phyloP scores from a whole-genome alignment of 2,888 invertebrate genomes.

The Pandemis corylana region DNA sequence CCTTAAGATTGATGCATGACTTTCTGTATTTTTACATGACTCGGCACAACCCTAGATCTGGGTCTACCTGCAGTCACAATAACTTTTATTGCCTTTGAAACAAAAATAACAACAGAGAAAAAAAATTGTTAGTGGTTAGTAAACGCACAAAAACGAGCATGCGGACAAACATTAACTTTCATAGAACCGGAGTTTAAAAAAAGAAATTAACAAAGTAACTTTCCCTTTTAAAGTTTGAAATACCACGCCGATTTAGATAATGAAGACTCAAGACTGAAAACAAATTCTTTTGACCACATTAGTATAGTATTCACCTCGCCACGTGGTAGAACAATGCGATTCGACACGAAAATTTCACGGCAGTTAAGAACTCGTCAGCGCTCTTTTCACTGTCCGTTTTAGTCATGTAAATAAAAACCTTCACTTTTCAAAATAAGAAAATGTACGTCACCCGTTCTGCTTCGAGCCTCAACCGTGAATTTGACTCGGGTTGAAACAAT shows the following conservation, averaged over 20 bases:
- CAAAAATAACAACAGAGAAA: too few relatives aligned
- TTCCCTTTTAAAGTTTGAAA: neutral
- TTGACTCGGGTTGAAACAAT: slow-evolving; percentile 52
- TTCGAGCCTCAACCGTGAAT: slow-evolving; percentile 58
- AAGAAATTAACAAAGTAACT: neutral
- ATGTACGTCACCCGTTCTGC: slow-evolving; percentile 55
- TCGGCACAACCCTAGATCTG: too few relatives aligned
- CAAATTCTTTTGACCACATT: slow-evolving; percentile 21
- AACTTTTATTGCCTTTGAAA: too few relatives aligned
- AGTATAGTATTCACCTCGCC: slow-evolving; percentile 23
- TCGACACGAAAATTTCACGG: slow-evolving; percentile 64
- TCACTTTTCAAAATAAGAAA: slow-evolving; percentile 83
- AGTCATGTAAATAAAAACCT: slow-evolving; percentile 75
- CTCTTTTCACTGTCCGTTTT: slow-evolving; percentile 60
- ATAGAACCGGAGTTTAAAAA: neutral
- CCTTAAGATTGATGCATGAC: too few relatives aligned
- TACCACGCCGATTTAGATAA: slow-evolving; percentile 37
- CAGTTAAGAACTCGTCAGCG: slow-evolving; percentile 55
- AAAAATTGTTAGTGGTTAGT: too few relatives aligned
- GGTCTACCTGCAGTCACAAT: too few relatives aligned
- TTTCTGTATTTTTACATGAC: too few relatives aligned
- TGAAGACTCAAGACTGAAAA: slow-evolving; percentile 15
- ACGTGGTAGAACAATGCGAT: slow-evolving; percentile 50
- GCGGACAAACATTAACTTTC: neutral
- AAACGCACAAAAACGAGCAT: too few relatives aligned